phyloP scores from a whole-genome alignment of 2,888 invertebrate genomes.

The Nysson spinosus region DNA sequence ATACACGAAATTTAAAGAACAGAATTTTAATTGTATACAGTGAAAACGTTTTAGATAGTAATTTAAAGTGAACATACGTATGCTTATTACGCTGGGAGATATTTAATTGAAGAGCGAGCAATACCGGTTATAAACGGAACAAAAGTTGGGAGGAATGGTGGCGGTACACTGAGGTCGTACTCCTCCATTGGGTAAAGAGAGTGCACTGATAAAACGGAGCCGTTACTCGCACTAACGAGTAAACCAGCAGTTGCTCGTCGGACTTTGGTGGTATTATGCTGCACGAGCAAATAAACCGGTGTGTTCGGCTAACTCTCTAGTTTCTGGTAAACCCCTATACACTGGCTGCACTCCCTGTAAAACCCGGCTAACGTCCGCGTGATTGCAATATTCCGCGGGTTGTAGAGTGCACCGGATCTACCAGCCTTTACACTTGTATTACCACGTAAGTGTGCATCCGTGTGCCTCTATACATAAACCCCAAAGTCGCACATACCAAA shows the following conservation, averaged over 20 bases:
- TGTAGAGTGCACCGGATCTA: slow-evolving; percentile 57
- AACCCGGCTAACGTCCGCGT: slow-evolving; percentile 64
- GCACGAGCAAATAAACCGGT: slow-evolving; percentile 63
- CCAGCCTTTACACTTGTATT: slow-evolving; percentile 38
- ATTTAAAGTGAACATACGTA: slow-evolving; percentile 50
- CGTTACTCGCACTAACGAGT: slow-evolving; percentile 64
- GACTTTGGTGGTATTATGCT: slow-evolving; percentile 62
- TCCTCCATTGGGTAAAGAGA: slow-evolving; percentile 27
- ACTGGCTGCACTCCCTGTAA: slow-evolving; percentile 58
- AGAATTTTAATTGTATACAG: too few relatives aligned
- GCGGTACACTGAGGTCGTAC: slow-evolving; percentile 37
- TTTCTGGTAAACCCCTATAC: slow-evolving; percentile 63
- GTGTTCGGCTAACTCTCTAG: slow-evolving; percentile 63
- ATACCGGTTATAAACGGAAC: slow-evolving; percentile 25
- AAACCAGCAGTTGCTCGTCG: slow-evolving; percentile 63
- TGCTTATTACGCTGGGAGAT: slow-evolving; percentile 33
- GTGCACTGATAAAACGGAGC: slow-evolving; percentile 54
- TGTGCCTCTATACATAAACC: slow-evolving; percentile 22
- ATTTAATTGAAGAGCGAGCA: slow-evolving; percentile 54
- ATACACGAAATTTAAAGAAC: too few relatives aligned
- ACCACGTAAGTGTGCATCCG: slow-evolving; percentile 32
- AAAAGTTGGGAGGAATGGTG: slow-evolving; percentile 53
- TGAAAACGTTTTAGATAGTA: too few relatives aligned
- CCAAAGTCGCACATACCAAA: slow-evolving; percentile 30
- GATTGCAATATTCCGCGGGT: slow-evolving; percentile 64